A percentile compares a stretch with the other conserved stretches of the same genome.
Evolutionary conservation across 2,797 vertebrate species (phyloP).

Genomic region (Heliangelus exortis): DNA sequence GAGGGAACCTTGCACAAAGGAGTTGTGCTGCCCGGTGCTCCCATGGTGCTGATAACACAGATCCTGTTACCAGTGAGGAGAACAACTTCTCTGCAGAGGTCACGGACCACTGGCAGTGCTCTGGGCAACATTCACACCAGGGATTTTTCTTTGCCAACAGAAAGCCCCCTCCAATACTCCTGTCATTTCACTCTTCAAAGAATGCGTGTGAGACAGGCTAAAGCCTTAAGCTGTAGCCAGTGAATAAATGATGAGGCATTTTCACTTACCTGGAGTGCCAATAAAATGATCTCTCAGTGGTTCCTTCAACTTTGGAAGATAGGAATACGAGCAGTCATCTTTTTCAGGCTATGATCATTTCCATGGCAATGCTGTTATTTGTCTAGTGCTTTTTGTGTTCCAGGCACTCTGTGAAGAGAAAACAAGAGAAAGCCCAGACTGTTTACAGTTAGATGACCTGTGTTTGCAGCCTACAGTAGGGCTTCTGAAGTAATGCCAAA

Average conservation of each 20-base stretch:
- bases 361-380: slow-evolving; percentile 39
- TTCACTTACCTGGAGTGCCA: neutral
- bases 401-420: neutral
- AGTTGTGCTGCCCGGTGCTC: neutral
- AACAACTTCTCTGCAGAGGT: neutral
- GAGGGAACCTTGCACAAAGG: neutral
- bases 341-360: neutral
- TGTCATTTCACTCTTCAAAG: neutral
- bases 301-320: neutral
- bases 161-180: neutral
- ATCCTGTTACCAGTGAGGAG: neutral
- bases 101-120: neutral
- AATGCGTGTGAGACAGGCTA: neutral
- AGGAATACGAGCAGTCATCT: neutral
- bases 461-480: neutral
- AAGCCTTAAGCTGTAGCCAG: neutral
- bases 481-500: neutral
- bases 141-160: neutral
- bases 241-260: neutral
- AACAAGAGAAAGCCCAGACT: neutral
- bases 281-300: neutral
- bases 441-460: neutral
- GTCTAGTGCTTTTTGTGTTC: neutral
- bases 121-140: neutral
- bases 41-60: neutral